Evolutionary conservation across 2,113 vertebrate genomes (phyloP).

Genomic region (Cyanoderma ruficeps): DNA sequence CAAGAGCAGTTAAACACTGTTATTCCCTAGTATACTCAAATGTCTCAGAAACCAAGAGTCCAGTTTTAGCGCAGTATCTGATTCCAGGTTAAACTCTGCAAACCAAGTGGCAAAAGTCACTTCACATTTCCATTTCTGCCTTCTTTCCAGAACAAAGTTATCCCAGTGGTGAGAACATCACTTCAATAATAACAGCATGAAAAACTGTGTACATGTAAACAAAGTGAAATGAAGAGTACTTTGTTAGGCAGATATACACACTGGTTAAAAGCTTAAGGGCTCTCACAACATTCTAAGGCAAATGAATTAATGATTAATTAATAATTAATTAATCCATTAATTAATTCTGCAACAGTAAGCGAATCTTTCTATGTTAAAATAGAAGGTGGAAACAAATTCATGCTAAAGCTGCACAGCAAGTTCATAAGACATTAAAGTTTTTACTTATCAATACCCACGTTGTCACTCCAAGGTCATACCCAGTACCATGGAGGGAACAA

Average conservation of each 20-base stretch:
- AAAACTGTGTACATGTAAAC: background rate
- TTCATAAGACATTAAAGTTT: background rate
- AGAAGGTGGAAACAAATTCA: background rate
- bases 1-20: background rate
- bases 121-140: background rate
- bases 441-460: background rate
- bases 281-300: background rate
- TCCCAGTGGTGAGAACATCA: background rate
- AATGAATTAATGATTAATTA: background rate
- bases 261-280: background rate
- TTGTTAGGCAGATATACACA: background rate
- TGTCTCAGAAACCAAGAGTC: background rate
- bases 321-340: background rate
- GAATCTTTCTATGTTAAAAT: background rate
- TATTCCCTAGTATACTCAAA: background rate
- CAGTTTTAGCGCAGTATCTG: background rate
- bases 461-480: background rate
- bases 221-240: background rate
- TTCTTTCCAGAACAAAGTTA: background rate
- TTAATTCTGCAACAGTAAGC: background rate
- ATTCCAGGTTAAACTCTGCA: background rate
- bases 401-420: background rate
- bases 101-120: background rate
- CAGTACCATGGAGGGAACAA: background rate
- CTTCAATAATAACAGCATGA: background rate